Conservation (phyloP, 1,140 invertebrate genomes). For the Drosophila bipectinata region DNA sequence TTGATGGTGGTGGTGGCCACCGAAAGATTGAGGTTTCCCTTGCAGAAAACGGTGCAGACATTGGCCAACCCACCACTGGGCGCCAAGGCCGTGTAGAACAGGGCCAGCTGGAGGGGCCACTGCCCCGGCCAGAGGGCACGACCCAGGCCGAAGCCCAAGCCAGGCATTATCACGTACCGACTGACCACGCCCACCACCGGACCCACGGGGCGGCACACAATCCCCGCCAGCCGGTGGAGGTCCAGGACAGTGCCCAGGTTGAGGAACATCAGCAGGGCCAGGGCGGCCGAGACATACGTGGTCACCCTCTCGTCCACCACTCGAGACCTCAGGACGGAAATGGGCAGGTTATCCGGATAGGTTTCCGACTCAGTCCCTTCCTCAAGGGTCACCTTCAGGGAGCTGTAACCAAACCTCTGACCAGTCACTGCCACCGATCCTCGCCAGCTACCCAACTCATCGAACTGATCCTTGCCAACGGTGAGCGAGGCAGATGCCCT, state of each 20-base stretch:
- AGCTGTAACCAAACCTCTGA: conserved; percentile 44
- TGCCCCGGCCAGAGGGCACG: conserved; percentile 27
- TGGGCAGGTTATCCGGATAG: conserved; percentile 1
- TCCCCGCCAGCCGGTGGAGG: conserved; percentile 88
- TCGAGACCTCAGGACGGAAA: conserved; percentile 36
- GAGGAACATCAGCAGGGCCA: conserved; percentile 89
- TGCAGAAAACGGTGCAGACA: conserved; percentile 60
- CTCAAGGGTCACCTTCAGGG: conserved; percentile 37
- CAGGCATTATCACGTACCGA: conserved; percentile 54
- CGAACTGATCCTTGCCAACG: conserved; percentile 14
- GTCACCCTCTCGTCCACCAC: conserved; percentile 52
- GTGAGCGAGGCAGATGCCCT: neutral
- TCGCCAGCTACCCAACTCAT: conserved; percentile 36
- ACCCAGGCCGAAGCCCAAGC: conserved; percentile 47
- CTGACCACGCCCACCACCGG: conserved; percentile 47
- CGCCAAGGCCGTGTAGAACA: conserved; percentile 60
- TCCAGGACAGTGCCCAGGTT: conserved; percentile 97
- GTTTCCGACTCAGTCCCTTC: neutral
- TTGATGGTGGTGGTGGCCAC: conserved; percentile 63
- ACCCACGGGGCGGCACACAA: conserved; percentile 89
- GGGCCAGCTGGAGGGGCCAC: conserved; percentile 51
- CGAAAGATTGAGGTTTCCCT: conserved; percentile 62
- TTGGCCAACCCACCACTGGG: conserved; percentile 66
- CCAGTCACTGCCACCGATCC: conserved; percentile 39
- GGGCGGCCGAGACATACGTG: conserved; percentile 43